Conservation (phyloP, 2,888 invertebrate genomes). For the Aporophyla nigra region DNA sequence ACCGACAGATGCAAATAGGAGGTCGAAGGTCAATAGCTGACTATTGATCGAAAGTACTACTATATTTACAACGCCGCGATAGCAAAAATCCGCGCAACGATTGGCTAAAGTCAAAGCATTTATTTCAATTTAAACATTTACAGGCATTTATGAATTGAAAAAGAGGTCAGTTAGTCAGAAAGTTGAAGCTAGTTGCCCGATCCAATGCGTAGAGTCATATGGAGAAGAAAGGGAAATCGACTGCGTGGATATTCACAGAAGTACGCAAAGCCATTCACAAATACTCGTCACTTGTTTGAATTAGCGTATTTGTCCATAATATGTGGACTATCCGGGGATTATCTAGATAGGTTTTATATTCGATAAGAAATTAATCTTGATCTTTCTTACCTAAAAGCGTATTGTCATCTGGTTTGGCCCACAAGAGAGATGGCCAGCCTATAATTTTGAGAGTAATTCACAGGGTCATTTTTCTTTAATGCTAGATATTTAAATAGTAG, state of each 20-base stretch:
- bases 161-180: neutral
- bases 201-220: no score
- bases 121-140: slow-evolving; percentile 23
- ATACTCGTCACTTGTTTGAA: neutral
- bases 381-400: neutral
- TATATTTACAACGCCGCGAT: neutral
- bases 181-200: no score
- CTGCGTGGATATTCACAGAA: slow-evolving; percentile 7
- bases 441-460: no score
- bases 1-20: neutral
- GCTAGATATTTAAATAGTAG: no score
- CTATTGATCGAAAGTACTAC: neutral
- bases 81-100: neutral
- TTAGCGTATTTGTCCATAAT: slow-evolving; percentile 1
- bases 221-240: neutral
- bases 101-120: neutral
- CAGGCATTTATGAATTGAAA: slow-evolving; percentile 7
- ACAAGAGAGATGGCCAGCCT: neutral
- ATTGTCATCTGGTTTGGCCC: neutral
- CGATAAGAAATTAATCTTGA: no score
- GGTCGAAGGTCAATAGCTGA: no score
- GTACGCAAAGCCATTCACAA: slow-evolving; percentile 33
- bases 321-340: slow-evolving; percentile 1
- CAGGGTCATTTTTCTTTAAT: no score
- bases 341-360: slow-evolving; percentile 1